A percentile compares a stretch with the other conserved stretches of the same genome.
These are phyloP conservation scores for Hydropsyche tenuis DNA, from an alignment of 1,140 invertebrate species.

Conservation along the genomic window DNA sequence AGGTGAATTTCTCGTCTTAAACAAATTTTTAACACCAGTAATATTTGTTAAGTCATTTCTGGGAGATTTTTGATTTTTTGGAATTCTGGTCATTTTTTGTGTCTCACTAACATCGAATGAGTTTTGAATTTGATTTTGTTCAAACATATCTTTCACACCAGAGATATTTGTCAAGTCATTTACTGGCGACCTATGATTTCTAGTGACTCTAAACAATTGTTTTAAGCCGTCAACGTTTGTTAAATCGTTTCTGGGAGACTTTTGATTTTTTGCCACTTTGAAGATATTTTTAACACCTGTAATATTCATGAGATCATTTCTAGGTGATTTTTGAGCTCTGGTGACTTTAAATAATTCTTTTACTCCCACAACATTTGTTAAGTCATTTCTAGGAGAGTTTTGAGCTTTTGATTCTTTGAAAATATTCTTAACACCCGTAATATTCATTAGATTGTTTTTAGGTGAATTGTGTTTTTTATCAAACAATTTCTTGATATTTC, in stretches of 20 bases:
- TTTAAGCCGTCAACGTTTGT: constrained; percentile 55
- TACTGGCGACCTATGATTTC: constrained; percentile 50
- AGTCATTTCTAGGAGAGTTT: constrained; percentile 44
- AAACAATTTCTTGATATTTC: constrained; percentile 55
- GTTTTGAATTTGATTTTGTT: constrained; percentile 51
- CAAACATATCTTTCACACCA: constrained; percentile 51
- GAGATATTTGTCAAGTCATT: constrained; percentile 55
- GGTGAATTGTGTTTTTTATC: constrained; percentile 51
- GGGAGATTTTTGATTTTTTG: constrained; percentile 50
- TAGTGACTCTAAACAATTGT: constrained; percentile 51
- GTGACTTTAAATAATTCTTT: constrained; percentile 52
- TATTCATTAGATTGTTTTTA: constrained; percentile 53
- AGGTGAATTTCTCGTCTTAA: constrained; percentile 51
- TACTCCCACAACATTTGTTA: constrained; percentile 55
- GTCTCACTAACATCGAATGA: constrained; percentile 54
- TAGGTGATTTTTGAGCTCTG: constrained; percentile 53
- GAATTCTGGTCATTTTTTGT: constrained; percentile 52
- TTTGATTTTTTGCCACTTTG: constrained; percentile 43
- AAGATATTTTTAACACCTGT: constrained; percentile 56
- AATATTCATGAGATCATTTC: constrained; percentile 59
- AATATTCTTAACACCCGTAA: constrained; percentile 53
- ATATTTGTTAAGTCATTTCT: constrained; percentile 54
- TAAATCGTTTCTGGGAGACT: constrained; percentile 58
- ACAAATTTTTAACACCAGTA: constrained; percentile 55
- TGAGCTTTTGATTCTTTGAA: constrained; percentile 47